Evolutionary conservation across 1,140 invertebrate genomes (phyloP).

Genomic region (Papilio dardanus): DNA sequence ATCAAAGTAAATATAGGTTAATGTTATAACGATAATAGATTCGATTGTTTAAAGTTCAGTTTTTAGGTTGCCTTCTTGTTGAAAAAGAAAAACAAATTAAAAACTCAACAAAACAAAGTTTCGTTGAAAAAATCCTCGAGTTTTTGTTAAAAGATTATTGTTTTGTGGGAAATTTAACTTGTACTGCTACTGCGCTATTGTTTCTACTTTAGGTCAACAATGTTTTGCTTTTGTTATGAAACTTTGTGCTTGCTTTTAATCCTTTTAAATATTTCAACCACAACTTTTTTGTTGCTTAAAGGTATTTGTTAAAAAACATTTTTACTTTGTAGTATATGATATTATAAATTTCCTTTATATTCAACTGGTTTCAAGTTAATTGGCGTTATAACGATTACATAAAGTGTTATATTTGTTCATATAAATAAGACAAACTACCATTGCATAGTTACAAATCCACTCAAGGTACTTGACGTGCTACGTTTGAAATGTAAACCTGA

Average conservation of each 20-base stretch:
- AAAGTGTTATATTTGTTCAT: not conserved
- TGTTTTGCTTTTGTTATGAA: slow-evolving; percentile 15
- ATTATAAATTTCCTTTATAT: not conserved
- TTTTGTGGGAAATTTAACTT: slow-evolving; percentile 17
- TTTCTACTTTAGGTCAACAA: slow-evolving; percentile 21
- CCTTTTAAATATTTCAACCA: not conserved
- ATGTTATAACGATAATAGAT: not conserved
- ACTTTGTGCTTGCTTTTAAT: slow-evolving; percentile 8
- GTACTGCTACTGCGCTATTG: not conserved
- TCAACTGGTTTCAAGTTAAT: not conserved
- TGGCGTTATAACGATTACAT: not conserved
- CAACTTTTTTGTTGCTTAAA: not conserved
- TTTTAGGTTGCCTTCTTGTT: slow-evolving; percentile 1
- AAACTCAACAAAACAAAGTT: slow-evolving; percentile 15
- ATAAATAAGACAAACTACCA: not conserved
- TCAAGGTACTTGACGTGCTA: not conserved
- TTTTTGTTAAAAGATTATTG: slow-evolving; percentile 21
- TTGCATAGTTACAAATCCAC: too few relatives aligned
- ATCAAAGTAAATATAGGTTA: too few relatives aligned
- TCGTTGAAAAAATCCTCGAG: not conserved
- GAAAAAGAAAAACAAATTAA: slow-evolving; percentile 15
- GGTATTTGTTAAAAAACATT: not conserved
- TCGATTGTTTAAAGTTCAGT: not conserved
- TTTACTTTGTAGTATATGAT: not conserved
- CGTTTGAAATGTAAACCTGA: slow-evolving; percentile 14